Evolutionary conservation across 2,888 invertebrate species (phyloP), one percentile per base, ranked within the genome.

Genomic region (Drosophila niveifrons): DNA sequence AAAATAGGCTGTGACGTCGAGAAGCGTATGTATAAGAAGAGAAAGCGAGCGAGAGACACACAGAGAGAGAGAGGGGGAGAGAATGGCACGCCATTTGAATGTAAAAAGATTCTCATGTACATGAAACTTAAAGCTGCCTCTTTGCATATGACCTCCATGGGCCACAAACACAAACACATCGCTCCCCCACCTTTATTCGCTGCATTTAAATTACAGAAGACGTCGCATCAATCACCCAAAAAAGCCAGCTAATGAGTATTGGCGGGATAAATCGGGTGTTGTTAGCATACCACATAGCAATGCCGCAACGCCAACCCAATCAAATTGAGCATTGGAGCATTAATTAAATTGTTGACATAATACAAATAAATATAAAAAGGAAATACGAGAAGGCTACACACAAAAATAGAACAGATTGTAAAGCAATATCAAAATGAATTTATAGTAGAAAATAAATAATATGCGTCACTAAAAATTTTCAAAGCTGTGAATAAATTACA

Each of bases 321-420:
- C 53, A 82, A 88, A 80, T 82, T 82, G 69, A 76, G 73, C 73
- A 67, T 65, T 73, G 52, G 65, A 62, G 80, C 76, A 84, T 78
- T 82, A 87, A 87, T 87, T 87, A 75, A 82, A 75, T 66, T 66
- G 82, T 81, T 84, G 79, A 67, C 85, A 69, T 52, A 43, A 41
- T 50, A 41, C 39, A 29, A 52, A 59, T 63, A 48, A 51, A 9
- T 31, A 31, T 31, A 31, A 6, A 23, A 55, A 57, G 2, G 2
- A 13, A 11, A 41, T 6, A 41, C 4, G 23, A 23, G 23, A 23
- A 23, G 6, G 23, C 2, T 9, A 9, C 8, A 55, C 18, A 41
- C n/a, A 9, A 48, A 13, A 34, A 36, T 28, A 23, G 10, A 17
- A 36, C n/a, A 36, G 11, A 11, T n/a, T 50, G 17, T 50, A 7